A percentile compares a stretch with the other conserved stretches of the same genome.
Conservation (phyloP, 2,797 vertebrate genomes). For the Notamacropus eugenii region DNA sequence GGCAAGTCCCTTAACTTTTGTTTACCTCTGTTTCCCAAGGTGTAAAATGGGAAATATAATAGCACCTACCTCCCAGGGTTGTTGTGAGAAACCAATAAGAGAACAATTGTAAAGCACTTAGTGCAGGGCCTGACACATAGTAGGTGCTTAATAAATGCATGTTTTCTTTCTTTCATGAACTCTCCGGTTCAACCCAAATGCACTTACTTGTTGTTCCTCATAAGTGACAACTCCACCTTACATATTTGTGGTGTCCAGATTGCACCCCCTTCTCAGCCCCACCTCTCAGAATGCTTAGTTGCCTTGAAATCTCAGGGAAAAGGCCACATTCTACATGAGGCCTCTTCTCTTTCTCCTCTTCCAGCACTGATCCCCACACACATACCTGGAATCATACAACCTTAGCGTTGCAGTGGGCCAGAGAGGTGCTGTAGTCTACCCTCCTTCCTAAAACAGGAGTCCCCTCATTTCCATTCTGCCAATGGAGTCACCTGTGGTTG, state of each 20-base stretch:
- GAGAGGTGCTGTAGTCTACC: neutral
- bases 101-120: neutral
- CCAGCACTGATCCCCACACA: neutral
- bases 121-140: neutral
- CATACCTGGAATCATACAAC: neutral
- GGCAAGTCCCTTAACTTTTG: neutral
- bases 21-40: neutral
- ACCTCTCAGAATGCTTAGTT: neutral
- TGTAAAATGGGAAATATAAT: neutral
- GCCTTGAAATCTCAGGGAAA: neutral
- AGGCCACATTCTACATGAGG: neutral
- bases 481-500: neutral
- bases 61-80: neutral
- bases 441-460: neutral
- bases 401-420: neutral
- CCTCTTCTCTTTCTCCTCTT: neutral
- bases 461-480: neutral
- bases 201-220: neutral
- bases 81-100: neutral
- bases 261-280: neutral
- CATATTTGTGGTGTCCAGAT: neutral
- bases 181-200: too few species aligned
- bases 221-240: neutral
- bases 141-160: neutral
- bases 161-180: neutral